Evolutionary conservation across 2,113 vertebrate genomes (phyloP), one percentile per base, ranked within the genome.

Genomic region (Leptobrachium ailaonicum): DNA sequence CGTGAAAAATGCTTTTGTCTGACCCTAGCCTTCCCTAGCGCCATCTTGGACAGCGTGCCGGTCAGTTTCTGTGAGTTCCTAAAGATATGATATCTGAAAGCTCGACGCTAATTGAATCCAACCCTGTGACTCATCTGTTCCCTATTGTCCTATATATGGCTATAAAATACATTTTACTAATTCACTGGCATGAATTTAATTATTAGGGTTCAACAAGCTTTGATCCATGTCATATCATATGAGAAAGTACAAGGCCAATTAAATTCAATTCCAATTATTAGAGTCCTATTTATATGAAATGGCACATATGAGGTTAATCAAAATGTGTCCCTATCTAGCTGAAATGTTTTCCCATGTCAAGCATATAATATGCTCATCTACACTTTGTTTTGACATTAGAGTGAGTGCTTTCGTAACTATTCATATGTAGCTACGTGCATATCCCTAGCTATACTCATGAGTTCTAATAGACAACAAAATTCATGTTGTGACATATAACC

Each of bases 381-480:
- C 62, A 74, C 79, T 60, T 63, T 81, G 79, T 81, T 81, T 81
- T 81, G 79, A 81, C 79, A 81, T 60, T 75, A 63, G 74, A 81
- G 71, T 81, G 71, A 81, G 79, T 68, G 72, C 20, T 69, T 68
- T 75, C 13, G 47, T 58, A 74, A 75, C 72, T 60, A 75, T 81
- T 71, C 79, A 81, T 81, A 81, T 81, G 79, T 75, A 81, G 72
- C 71, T 62, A 62, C 5, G 47, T 60, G 66, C 54, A 54, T 66
- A 50, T 75, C 69, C 67, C 43, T 43, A 72, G 42, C 68, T 78
- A 32, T 60, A 75, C 12, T 75, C 54, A 45, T 56, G 67, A 75
- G 79, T 74, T 68, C 20, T 32, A 81, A 75, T 69, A 81, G 79
- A 81, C 79, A 81, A 66, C 79, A 81, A 81, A 81, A 81, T 81